These are phyloP conservation scores for Epinephelus fuscoguttatus DNA, from an alignment of 2,113 vertebrate species.

Conservation along the genomic window DNA sequence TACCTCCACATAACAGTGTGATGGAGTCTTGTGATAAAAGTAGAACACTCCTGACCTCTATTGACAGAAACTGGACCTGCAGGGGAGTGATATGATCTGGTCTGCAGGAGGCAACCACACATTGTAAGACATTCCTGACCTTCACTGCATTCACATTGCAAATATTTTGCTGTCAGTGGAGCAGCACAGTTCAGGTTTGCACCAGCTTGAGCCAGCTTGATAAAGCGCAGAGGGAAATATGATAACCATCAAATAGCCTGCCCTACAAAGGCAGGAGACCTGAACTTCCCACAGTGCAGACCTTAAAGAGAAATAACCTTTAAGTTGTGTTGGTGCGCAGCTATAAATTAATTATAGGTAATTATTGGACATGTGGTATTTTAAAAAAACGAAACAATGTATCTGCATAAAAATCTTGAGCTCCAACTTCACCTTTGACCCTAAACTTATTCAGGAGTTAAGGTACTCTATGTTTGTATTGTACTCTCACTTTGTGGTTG, in stretches of 20 bases:
- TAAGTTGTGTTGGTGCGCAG: too few relatives aligned
- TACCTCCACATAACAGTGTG: neutral
- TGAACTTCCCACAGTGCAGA: too few relatives aligned
- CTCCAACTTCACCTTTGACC: too few relatives aligned
- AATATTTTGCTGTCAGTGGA: neutral
- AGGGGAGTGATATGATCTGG: neutral
- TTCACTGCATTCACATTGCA: neutral
- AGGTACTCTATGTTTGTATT: too few relatives aligned
- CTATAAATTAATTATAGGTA: too few relatives aligned
- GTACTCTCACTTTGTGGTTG: too few relatives aligned
- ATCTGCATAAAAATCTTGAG: too few relatives aligned
- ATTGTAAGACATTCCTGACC: neutral
- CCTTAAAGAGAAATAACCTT: too few relatives aligned
- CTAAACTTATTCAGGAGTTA: too few relatives aligned
- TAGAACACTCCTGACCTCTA: conserved; percentile 63
- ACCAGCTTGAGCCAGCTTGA: neutral
- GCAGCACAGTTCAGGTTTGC: neutral
- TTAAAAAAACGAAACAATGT: too few relatives aligned
- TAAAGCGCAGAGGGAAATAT: neutral
- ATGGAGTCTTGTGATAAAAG: neutral
- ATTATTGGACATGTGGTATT: too few relatives aligned
- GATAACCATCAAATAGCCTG: neutral
- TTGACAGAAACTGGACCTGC: conserved; percentile 31
- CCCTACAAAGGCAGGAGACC: too few relatives aligned
- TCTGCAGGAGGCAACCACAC: neutral